Evolutionary conservation across 1,140 invertebrate species (phyloP).

Genomic region (Anastatus disparis): DNA sequence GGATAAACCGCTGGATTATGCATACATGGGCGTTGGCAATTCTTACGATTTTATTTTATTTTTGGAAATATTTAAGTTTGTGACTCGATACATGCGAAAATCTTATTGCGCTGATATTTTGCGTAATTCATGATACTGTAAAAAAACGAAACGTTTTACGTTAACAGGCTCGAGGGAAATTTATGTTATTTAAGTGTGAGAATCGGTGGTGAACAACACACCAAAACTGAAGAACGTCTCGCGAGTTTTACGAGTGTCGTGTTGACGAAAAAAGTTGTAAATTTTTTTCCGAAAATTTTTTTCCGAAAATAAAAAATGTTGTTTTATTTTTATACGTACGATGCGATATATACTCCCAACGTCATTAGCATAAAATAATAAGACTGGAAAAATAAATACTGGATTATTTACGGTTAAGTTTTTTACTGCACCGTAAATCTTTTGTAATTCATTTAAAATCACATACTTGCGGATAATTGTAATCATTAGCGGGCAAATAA

Average conservation of each 20-base stretch:
- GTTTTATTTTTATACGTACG: too few species aligned
- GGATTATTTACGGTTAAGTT: not conserved
- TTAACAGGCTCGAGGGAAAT: not conserved
- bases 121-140: constrained; percentile 1
- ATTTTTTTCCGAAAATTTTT: not conserved
- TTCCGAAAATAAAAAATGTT: not conserved
- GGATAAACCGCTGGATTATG: too few species aligned
- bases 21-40: too few species aligned
- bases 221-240: too few species aligned
- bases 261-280: not conserved
- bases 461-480: too few species aligned
- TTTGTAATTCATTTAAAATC: not conserved
- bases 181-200: not conserved
- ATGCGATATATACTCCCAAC: not conserved
- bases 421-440: not conserved
- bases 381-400: not conserved
- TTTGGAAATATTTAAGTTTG: too few species aligned
- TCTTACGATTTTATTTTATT: too few species aligned
- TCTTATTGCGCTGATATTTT: not conserved
- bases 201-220: not conserved
- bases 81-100: not conserved
- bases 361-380: constrained; percentile 6
- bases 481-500: too few species aligned
- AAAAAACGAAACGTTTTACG: not conserved
- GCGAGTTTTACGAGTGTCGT: not conserved